Percentiles rank a stretch among this genome's conserved stretches.
Conservation (phyloP, 2,797 vertebrate genomes). For the Cheirogaleus major region DNA sequence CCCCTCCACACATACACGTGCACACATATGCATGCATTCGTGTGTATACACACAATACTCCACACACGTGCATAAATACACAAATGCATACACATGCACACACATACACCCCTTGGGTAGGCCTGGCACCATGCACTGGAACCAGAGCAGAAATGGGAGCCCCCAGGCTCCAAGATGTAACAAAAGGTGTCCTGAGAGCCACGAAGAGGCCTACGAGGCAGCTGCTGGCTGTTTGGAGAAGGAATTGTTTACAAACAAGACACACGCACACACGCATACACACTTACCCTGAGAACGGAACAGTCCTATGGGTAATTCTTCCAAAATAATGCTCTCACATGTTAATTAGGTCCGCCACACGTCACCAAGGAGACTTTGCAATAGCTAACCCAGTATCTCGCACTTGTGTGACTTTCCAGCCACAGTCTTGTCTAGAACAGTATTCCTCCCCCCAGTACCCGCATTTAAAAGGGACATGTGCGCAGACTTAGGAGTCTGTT, state of each 20-base stretch:
- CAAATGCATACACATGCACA: neutral
- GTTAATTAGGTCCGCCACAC: no score
- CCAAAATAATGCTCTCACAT: accelerated
- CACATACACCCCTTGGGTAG: accelerated
- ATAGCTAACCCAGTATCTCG: neutral
- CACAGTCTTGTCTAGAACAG: neutral
- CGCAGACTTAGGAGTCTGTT: neutral
- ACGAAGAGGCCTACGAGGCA: accelerated
- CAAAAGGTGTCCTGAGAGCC: neutral
- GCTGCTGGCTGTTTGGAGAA: neutral
- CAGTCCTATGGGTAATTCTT: neutral
- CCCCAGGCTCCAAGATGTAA: neutral
- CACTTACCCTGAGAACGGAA: neutral
- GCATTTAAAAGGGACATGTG: neutral
- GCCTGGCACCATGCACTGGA: neutral
- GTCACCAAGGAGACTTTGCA: neutral
- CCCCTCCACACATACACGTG: neutral
- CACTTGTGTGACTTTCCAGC: neutral
- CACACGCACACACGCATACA: neutral
- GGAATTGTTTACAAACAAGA: neutral
- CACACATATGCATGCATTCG: neutral
- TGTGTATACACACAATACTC: neutral
- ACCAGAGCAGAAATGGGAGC: neutral
- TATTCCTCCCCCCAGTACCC: neutral
- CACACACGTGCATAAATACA: neutral